Evolutionary conservation across 1,140 invertebrate genomes (phyloP).

Genomic region (Acromyrmex echinatior): DNA sequence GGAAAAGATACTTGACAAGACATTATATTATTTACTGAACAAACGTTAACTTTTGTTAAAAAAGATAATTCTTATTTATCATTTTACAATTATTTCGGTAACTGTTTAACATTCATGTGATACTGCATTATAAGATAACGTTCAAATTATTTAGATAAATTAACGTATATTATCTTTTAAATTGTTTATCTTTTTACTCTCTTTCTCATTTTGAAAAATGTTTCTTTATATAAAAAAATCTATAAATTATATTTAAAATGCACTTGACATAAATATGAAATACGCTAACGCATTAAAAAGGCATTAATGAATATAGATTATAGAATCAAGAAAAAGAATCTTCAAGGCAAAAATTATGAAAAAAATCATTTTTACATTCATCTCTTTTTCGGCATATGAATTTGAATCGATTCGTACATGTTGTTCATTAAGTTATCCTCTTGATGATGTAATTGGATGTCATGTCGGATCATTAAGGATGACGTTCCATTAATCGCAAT

Average conservation of each 20-base stretch:
- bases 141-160: not conserved
- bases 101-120: not conserved
- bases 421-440: conserved; percentile 35
- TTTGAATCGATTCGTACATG: not conserved
- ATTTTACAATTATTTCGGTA: not conserved
- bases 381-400: not conserved
- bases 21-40: not conserved
- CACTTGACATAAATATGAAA: not conserved
- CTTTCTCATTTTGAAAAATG: not conserved
- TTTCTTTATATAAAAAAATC: not conserved
- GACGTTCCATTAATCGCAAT: conserved; percentile 38
- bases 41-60: not conserved
- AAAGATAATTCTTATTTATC: not conserved
- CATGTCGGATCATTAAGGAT: conserved; percentile 34
- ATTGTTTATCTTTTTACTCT: not conserved
- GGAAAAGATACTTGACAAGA: not conserved
- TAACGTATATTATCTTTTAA: not conserved
- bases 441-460: conserved; percentile 11
- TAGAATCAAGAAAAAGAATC: not conserved
- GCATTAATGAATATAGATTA: not conserved
- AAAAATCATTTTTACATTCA: not conserved
- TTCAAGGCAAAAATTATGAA: not conserved
- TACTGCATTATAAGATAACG: not conserved
- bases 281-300: not conserved
- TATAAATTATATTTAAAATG: not conserved